Percentiles rank a stretch among this genome's conserved stretches.
phyloP scores from a whole-genome alignment of 2,888 invertebrate genomes.

The Stegophylla sp. region DNA sequence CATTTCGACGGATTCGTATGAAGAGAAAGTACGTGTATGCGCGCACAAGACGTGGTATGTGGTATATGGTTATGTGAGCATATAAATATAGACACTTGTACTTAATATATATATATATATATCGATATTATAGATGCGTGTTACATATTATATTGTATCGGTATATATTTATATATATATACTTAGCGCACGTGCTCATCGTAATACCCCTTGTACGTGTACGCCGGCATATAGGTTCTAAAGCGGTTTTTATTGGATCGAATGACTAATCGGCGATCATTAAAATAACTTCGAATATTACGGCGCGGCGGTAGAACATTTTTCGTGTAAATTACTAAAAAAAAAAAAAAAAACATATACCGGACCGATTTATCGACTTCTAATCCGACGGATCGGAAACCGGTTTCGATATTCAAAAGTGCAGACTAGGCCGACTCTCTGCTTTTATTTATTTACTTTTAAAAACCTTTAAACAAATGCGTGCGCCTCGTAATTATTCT shows the following conservation, averaged over 20 bases:
- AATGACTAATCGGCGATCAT: slow-evolving; percentile 17
- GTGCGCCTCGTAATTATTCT: too few relatives aligned
- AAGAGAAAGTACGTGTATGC: background rate
- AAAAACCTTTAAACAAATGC: too few relatives aligned
- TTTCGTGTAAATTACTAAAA: slow-evolving; percentile 24
- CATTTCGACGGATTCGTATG: background rate
- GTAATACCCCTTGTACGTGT: too few relatives aligned
- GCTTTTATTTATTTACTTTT: too few relatives aligned
- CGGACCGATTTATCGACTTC: background rate
- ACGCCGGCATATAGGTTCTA: background rate
- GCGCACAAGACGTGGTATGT: background rate
- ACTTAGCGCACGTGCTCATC: background rate
- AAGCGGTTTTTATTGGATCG: background rate
- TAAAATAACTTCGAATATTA: slow-evolving; percentile 31
- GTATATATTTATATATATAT: too few relatives aligned
- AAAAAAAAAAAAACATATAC: slow-evolving; percentile 20
- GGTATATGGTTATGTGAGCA: too few relatives aligned
- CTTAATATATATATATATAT: too few relatives aligned
- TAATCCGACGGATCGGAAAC: slow-evolving; percentile 13
- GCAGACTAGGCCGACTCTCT: too few relatives aligned
- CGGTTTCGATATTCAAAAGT: slow-evolving; percentile 4
- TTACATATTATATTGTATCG: too few relatives aligned
- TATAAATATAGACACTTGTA: too few relatives aligned
- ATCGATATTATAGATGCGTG: too few relatives aligned
- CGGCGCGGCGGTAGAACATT: background rate